Evolutionary conservation across 2,888 invertebrate species (phyloP), one percentile per base, ranked within the genome.

Genomic region (Tenthredo notha): DNA sequence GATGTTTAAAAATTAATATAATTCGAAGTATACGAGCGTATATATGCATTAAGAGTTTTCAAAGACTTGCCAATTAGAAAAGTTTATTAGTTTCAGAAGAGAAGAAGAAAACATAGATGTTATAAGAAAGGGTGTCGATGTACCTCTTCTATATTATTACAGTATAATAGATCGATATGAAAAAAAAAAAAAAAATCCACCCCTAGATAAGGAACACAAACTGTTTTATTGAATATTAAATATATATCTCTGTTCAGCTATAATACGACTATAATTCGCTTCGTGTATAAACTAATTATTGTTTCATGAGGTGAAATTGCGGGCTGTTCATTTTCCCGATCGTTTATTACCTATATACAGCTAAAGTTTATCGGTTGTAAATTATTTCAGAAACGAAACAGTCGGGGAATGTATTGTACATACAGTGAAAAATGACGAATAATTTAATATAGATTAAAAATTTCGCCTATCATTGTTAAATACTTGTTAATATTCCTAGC

Each of bases 81-180:
- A 54, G 12, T 54, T 54, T n/a, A 7, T 54, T n/a, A 54, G 54
- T 54, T 54, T 54, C n/a, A 54, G 6, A n/a, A 54, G 6, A 54
- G 54, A n/a, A 54, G 54, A n/a, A 54, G 18, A 54, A n/a, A 54
- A 54, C 54, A 54, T 18, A n/a, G 7, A 54, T 54, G 18, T 54
- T 54, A n/a, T n/a, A 54, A 54, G 54, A 54, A 54, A 54, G 54
- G 54, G 54, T 54, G 54, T n/a, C n/a, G n/a, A 54, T 54, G 7
- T n/a, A 50, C 54, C 54, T 6, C n/a, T 18, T 54, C 54, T 54
- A 54, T 54, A 54, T 54, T 18, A 54, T 54, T 54, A 54, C n/a
- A 54, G n/a, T 54, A 54, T 54, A 54, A 54, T n/a, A 54, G 54
- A 54, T 54, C 54, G 54, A 54, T 54, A n/a, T n/a, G n/a, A n/a